Percentiles rank a stretch among this genome's conserved stretches.
phyloP scores from a whole-genome alignment of 2,113 vertebrate genomes.

The Oncorhynchus tshawytscha region DNA sequence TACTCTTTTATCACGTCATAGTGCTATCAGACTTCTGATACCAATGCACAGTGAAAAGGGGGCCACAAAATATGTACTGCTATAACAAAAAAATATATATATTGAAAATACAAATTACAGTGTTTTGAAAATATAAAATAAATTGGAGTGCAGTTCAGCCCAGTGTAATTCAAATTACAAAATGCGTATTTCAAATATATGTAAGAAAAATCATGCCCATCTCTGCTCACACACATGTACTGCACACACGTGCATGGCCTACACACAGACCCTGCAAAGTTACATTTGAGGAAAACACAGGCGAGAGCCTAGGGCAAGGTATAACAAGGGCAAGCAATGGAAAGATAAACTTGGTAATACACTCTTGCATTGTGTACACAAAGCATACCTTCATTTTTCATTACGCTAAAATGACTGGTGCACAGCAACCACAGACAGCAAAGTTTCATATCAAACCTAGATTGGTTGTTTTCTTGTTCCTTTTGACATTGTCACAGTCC shows the following conservation, averaged over 20 bases:
- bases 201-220: too few species aligned
- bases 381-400: constrained; percentile 42
- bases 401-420: constrained; percentile 46
- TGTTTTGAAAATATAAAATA: too few species aligned
- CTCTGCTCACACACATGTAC: background rate
- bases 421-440: constrained; percentile 33
- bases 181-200: too few species aligned
- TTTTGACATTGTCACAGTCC: constrained; percentile 62
- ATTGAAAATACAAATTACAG: too few species aligned
- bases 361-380: constrained; percentile 25
- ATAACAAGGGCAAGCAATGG: background rate
- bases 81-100: too few species aligned
- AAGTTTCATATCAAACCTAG: constrained; percentile 55
- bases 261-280: background rate
- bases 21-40: too few species aligned
- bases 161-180: too few species aligned
- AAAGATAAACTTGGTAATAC: constrained; percentile 19
- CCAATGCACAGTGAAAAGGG: too few species aligned
- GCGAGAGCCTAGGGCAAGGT: background rate
- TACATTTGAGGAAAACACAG: constrained; percentile 13
- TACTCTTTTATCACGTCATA: too few species aligned
- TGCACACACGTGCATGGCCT: constrained; percentile 4
- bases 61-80: too few species aligned
- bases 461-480: constrained; percentile 56
- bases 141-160: too few species aligned